Evolutionary conservation across 2,113 vertebrate species (phyloP).

Genomic region (Bos taurus): DNA sequence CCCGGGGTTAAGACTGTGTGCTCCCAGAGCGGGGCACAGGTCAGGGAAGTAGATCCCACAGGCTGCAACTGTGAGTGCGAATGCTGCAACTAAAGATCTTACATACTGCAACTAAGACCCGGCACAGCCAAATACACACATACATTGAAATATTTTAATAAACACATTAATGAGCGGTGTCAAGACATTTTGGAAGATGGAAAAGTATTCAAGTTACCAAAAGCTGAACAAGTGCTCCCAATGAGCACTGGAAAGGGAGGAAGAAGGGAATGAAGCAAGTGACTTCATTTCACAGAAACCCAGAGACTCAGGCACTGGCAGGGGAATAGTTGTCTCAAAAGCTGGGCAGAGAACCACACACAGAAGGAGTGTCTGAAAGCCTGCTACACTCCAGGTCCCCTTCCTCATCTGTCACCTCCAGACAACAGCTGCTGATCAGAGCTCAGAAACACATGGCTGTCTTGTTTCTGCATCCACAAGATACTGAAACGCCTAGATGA

Average conservation of each 20-base stretch:
- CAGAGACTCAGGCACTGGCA: neutral
- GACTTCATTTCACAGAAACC: neutral
- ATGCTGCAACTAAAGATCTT: neutral
- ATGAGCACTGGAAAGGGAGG: fast-evolving
- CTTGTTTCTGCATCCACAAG: neutral
- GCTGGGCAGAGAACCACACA: neutral
- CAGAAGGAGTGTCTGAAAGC: neutral
- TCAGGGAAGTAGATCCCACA: neutral
- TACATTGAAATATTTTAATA: neutral
- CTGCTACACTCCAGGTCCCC: neutral
- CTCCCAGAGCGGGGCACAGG: neutral
- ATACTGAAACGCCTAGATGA: neutral
- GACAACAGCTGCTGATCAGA: neutral
- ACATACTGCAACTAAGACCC: neutral
- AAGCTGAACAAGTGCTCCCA: neutral
- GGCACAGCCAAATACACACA: neutral
- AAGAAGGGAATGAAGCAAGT: neutral
- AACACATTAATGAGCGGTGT: neutral
- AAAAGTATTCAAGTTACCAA: neutral
- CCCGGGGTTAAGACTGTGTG: neutral
- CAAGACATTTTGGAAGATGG: neutral
- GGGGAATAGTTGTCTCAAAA: neutral
- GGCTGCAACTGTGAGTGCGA: neutral
- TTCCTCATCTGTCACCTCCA: neutral
- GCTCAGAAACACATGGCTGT: neutral